These are phyloP conservation scores for Tragelaphus strepsiceros DNA, from an alignment of 2,113 vertebrate species.

Conservation along the genomic window DNA sequence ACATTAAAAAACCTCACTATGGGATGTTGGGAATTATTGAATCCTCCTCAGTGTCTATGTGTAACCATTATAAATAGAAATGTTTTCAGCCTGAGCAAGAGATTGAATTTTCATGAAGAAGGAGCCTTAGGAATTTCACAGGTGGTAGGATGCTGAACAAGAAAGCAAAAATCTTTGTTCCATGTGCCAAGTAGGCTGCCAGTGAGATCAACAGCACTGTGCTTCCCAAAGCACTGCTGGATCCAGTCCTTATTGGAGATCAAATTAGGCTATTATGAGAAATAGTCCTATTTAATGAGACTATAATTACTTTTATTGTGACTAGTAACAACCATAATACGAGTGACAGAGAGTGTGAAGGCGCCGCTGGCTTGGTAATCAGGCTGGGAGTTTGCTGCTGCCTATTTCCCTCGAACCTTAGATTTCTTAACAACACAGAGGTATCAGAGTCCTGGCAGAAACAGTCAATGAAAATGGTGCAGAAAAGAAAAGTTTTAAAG, in stretches of 20 bases:
- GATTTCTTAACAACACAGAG: neutral
- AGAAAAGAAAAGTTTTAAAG: neutral
- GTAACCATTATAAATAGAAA: slow-evolving; percentile 8
- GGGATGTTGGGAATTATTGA: neutral
- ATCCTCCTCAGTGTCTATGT: neutral
- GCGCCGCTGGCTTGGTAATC: neutral
- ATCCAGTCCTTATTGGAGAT: slow-evolving; percentile 27
- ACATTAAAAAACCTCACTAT: neutral
- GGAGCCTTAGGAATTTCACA: slow-evolving; percentile 30
- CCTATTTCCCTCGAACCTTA: accelerated
- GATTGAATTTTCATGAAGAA: slow-evolving; percentile 48
- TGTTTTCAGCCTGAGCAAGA: slow-evolving; percentile 17
- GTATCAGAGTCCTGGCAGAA: neutral
- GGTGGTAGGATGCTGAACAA: slow-evolving; percentile 5
- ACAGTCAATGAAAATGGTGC: neutral
- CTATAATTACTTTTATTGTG: slow-evolving; percentile 63
- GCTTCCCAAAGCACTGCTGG: neutral
- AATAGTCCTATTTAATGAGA: slow-evolving; percentile 58
- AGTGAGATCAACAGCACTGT: neutral
- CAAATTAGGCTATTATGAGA: slow-evolving; percentile 52
- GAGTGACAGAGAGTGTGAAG: neutral
- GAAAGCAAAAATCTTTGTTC: neutral
- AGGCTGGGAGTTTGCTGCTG: neutral
- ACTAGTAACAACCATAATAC: neutral
- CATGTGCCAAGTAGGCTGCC: slow-evolving; percentile 8